These are phyloP conservation scores for Barbus barbus DNA, from an alignment of 2,113 vertebrate genomes.

Conservation along the genomic window DNA sequence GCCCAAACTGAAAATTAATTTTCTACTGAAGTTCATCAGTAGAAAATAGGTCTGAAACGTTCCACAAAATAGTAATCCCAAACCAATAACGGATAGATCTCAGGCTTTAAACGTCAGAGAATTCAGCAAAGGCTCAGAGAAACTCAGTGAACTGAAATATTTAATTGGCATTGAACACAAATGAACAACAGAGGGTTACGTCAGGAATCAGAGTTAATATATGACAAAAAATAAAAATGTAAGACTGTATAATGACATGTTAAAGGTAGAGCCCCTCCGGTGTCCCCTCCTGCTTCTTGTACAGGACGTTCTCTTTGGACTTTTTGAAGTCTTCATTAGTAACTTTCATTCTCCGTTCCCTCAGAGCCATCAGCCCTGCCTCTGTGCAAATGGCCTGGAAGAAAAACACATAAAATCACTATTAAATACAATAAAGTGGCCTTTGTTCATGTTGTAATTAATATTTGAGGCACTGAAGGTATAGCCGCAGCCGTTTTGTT, in stretches of 20 bases:
- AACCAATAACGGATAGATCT: neutral
- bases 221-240: neutral
- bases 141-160: neutral
- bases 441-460: neutral
- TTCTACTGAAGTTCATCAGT: neutral
- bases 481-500: no score
- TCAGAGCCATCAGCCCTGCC: conserved; percentile 93
- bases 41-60: neutral
- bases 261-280: conserved; percentile 88
- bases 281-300: conserved; percentile 98
- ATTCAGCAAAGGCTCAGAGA: neutral
- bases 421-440: neutral
- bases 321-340: conserved; percentile 99
- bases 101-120: neutral
- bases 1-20: neutral
- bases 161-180: conserved; percentile 45
- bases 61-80: neutral
- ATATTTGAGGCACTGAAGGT: neutral
- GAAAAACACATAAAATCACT: neutral
- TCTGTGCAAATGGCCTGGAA: conserved; percentile 96
- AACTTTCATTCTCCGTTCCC: conserved; percentile 97
- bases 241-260: conserved; percentile 7
- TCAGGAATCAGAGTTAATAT: conserved; percentile 3
- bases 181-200: conserved; percentile 21
- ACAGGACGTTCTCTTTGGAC: conserved; percentile 97